Evolutionary conservation across 2,113 vertebrate genomes (phyloP), one percentile per base, ranked within the genome.

Genomic region (Mus pahari): DNA sequence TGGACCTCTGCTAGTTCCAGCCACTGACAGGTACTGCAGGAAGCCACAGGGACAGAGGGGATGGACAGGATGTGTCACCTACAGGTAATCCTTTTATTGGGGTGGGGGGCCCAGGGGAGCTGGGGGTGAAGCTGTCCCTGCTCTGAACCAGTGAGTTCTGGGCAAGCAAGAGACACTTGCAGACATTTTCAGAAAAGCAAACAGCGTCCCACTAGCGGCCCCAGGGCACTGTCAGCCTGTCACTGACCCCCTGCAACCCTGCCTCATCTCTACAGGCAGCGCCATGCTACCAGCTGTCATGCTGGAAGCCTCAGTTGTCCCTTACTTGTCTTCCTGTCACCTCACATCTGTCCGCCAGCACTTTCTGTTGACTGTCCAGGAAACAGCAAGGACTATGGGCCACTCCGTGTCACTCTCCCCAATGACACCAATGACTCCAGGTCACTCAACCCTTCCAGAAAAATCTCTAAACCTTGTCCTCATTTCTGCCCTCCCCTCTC

Each of bases 141-240:
- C n/a, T 60, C 12, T 12, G 62, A 75, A 7, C 39, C 33, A n/a
- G 89, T 14, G 1, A 53, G 66, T 1, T 36, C 7, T 16, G 0
- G 20, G 28, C 73, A 42, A 78, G 74, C 24, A 20, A 88, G 68
- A 58, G 26, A 33, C 2, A 12, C 39, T 71, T 24, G 64, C 31
- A 16, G 22, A 26, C 42, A 24, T 36, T 36, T 77, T 19, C 0
- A 0, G 31, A 60, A 71, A 64, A 88, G 39, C 17, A 4, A 4
- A 3, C 0, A 31, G 8, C 0, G 55, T 26, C 48, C 39, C 13
- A 2, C 1, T 28, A 66, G 83, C 1, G 42, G 62, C 42, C 28
- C 7, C 5, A 12, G 81, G 62, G 42, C 36, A 71, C 45, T 39
- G 33, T 19, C 48, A n/a, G 86, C 22, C 4, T 0, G 3, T 24